Evolutionary conservation across 2,888 invertebrate species (phyloP).

Genomic region (Archips crataeganus): DNA sequence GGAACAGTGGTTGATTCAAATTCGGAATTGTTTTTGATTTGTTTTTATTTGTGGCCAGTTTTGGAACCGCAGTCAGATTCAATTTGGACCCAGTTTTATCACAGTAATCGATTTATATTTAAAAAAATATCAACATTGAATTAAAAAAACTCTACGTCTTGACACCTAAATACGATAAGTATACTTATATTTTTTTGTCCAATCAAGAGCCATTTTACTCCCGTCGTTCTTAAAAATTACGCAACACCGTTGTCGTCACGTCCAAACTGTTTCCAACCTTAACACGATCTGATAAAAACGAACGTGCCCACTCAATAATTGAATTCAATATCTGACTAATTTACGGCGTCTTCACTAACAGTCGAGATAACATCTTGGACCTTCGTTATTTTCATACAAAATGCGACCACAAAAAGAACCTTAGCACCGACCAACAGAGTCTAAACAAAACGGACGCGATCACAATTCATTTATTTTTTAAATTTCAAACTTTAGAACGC

Average conservation of each 20-base stretch:
- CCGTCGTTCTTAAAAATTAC: slow-evolving; percentile 26
- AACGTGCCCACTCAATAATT: slow-evolving; percentile 62
- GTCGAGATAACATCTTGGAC: slow-evolving; percentile 60
- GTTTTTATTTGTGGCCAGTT: slow-evolving; percentile 35
- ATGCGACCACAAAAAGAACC: slow-evolving; percentile 40
- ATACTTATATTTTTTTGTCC: too few relatives aligned
- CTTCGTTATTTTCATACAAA: slow-evolving; percentile 51
- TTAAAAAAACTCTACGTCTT: too few relatives aligned
- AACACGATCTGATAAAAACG: slow-evolving; percentile 48
- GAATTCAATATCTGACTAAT: slow-evolving; percentile 69
- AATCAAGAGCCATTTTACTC: slow-evolving; percentile 13
- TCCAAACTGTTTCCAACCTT: slow-evolving; percentile 47
- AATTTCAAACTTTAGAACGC: slow-evolving; percentile 41
- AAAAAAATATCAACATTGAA: too few relatives aligned
- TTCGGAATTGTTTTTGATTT: slow-evolving; percentile 35
- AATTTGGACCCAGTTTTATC: not conserved
- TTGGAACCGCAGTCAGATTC: not conserved
- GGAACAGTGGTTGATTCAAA: slow-evolving; percentile 38
- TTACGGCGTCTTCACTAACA: slow-evolving; percentile 64
- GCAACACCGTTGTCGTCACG: slow-evolving; percentile 47
- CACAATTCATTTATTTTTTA: slow-evolving; percentile 42
- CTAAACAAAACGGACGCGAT: slow-evolving; percentile 28
- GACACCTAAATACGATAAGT: too few relatives aligned
- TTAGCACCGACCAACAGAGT: slow-evolving; percentile 36
- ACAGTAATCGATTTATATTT: too few relatives aligned